These are phyloP conservation scores for Ochlodes sylvanus DNA, from an alignment of 2,888 invertebrate species.

Conservation along the genomic window DNA sequence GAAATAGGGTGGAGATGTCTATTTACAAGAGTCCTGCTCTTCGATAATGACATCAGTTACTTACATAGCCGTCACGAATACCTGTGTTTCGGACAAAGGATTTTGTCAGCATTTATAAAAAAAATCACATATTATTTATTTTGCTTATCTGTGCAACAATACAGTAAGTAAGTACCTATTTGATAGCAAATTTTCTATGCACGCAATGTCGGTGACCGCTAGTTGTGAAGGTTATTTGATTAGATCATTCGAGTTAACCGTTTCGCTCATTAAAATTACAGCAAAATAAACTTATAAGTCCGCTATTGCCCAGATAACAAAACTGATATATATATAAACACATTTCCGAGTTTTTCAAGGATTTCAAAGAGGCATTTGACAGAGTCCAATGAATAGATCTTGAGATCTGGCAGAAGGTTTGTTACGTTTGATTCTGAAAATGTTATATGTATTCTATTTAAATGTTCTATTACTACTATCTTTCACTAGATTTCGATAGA, in stretches of 20 bases:
- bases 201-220: conserved; percentile 17
- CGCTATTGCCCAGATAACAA: neutral
- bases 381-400: neutral
- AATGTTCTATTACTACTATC: too few species aligned
- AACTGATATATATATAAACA: neutral
- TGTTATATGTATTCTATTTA: too few species aligned
- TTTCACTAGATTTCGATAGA: too few species aligned
- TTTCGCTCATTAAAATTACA: conserved; percentile 2
- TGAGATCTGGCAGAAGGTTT: too few species aligned
- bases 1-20: too few species aligned
- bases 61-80: too few species aligned
- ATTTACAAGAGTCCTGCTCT: too few species aligned
- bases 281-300: neutral
- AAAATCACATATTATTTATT: too few species aligned
- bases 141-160: neutral
- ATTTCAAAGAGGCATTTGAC: neutral
- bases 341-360: neutral
- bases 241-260: conserved; percentile 9
- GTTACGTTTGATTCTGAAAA: too few species aligned
- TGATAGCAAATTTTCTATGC: conserved; percentile 16
- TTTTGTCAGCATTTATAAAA: too few species aligned
- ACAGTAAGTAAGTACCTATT: neutral
- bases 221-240: conserved; percentile 18
- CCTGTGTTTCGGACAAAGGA: too few species aligned
- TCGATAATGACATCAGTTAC: too few species aligned